Conservation (phyloP, 2,797 vertebrate species). For the Poecilia velifera region DNA sequence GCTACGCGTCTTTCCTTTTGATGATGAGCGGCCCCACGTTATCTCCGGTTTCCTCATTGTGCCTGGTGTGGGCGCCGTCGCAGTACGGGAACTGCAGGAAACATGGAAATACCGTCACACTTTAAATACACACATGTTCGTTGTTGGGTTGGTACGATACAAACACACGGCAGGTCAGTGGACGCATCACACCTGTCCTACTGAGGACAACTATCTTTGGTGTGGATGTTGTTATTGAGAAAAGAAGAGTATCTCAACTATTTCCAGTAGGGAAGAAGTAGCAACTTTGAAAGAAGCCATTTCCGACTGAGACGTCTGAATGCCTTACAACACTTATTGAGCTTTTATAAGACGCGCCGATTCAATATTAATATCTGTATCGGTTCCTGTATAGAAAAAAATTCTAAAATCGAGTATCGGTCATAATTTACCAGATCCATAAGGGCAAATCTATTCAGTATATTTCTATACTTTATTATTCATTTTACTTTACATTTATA, state of each 20-base stretch:
- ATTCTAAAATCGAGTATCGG: no score
- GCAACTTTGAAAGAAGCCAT: neutral
- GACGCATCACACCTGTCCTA: neutral
- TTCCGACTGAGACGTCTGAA: neutral
- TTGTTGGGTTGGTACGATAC: neutral
- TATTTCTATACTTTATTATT: no score
- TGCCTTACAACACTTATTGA: neutral
- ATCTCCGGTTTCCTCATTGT: constrained; percentile 84
- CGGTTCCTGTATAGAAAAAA: no score
- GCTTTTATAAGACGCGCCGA: no score
- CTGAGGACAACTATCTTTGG: neutral
- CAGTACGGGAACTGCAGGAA: constrained; percentile 81
- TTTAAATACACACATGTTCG: neutral
- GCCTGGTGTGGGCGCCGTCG: constrained; percentile 82
- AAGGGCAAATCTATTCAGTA: no score
- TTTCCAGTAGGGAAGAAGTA: neutral
- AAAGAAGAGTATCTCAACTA: neutral
- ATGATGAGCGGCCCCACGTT: constrained; percentile 86
- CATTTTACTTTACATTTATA: no score
- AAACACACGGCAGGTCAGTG: neutral
- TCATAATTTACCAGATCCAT: no score
- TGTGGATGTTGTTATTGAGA: neutral
- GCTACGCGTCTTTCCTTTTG: constrained; percentile 76
- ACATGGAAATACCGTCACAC: neutral
- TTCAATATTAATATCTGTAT: no score